These are phyloP conservation scores for Euclidia mi DNA, from an alignment of 2,888 invertebrate genomes.

Conservation along the genomic window DNA sequence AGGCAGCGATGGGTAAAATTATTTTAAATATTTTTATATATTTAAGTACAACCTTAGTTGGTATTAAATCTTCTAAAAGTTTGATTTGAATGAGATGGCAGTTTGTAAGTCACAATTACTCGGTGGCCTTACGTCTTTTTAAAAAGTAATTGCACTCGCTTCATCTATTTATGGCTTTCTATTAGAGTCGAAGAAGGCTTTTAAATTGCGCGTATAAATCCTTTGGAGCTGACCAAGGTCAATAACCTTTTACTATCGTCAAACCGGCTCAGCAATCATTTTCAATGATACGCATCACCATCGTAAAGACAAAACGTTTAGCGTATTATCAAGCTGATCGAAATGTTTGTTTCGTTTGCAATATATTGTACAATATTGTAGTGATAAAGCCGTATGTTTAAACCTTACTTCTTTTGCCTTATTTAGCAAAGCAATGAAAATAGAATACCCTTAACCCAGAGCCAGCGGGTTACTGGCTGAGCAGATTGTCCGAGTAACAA, in stretches of 20 bases:
- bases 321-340: background rate
- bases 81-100: constrained; percentile 6
- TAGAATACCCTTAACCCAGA: constrained; percentile 44
- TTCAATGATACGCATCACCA: constrained; percentile 14
- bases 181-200: constrained; percentile 7
- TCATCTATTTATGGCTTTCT: background rate
- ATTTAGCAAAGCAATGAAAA: constrained; percentile 44
- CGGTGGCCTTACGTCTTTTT: background rate
- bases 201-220: constrained; percentile 7
- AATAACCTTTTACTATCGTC: constrained; percentile 1
- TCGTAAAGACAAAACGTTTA: background rate
- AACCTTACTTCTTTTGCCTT: constrained; percentile 29
- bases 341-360: constrained; percentile 20
- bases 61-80: constrained; percentile 8
- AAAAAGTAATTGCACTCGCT: background rate
- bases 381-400: constrained; percentile 29
- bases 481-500: constrained; percentile 65
- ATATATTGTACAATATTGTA: constrained; percentile 38
- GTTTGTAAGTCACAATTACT: too few species aligned
- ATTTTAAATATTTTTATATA: constrained; percentile 13
- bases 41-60: constrained; percentile 8
- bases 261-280: constrained; percentile 12
- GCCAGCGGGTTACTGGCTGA: constrained; percentile 44
- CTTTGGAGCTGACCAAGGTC: constrained; percentile 1
- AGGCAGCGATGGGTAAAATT: constrained; percentile 24